Base-by-base conservation (phyloP, 2,797 vertebrate genomes). In the Clamator glandarius region DNA sequence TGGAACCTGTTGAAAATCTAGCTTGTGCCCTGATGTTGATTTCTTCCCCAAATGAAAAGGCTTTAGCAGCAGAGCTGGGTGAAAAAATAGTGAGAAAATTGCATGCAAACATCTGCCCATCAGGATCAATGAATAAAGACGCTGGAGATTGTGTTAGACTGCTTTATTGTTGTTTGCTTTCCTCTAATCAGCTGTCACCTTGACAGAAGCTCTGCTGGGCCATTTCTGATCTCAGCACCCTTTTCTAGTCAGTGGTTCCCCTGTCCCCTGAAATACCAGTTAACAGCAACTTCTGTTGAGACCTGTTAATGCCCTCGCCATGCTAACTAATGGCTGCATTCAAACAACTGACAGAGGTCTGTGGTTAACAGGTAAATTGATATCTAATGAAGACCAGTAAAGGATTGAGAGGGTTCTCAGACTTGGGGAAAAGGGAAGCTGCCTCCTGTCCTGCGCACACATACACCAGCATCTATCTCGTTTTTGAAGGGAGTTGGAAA, bases 151-250 rank as follows among this genome's bases (percentile, higher is more conserved):
- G 5, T 63, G 36, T 54, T 46, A 23, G 62, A 25, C 15, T 75
- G 67, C 69, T 29, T 4, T 75, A 4, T 16, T 15, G 41, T 4
- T 28, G 3, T 21, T 42, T 64, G 63, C 31, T 70, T 31, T 52
- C 35, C 61, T 70, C 28, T 36, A 16, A 9, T 0, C 50, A 4
- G 15, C 0, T 54, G 6, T 10, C 2, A 0, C 3, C 6, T 2
- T 17, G 67, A 50, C 68, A n/a, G 17, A 1, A 39, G 55, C 46
- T 24, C 33, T 66, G 48, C 42, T 57, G 59, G 39, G 12, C 16
- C 31, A 0, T 0, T 58, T 25, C 63, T 26, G 1, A 4, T 76
- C 69, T 42, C 80, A 36, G 9, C 1, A 11, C 13, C 31, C 50
- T 0, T 28, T 69, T 58, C 76, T 51, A 58, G 36, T 13, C n/a